Percentiles rank a stretch among this genome's conserved stretches.
Conservation (phyloP, 2,113 vertebrate species). For the Lagenorhynchus albirostris region DNA sequence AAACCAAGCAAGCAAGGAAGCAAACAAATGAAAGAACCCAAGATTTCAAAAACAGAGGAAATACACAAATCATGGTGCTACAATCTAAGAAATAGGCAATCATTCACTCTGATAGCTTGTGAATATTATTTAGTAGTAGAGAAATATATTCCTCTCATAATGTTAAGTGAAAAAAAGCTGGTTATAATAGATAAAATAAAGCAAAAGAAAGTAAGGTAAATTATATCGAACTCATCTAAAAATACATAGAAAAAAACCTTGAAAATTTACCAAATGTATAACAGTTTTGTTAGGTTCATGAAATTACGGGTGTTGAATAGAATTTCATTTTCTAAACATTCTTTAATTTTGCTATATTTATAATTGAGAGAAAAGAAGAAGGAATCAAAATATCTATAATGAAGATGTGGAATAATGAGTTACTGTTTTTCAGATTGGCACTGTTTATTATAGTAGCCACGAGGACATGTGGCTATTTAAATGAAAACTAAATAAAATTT, state of each 20-base stretch:
- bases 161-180: neutral
- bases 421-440: neutral
- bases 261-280: neutral
- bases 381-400: neutral
- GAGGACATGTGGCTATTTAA: neutral
- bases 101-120: neutral
- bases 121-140: neutral
- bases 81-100: neutral
- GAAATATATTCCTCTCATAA: slow-evolving; percentile 1
- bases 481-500: slow-evolving; percentile 29
- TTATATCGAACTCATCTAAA: neutral
- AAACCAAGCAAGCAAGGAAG: neutral
- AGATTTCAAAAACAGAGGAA: slow-evolving; percentile 2
- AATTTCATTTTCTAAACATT: slow-evolving; percentile 21
- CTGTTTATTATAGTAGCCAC: neutral
- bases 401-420: neutral
- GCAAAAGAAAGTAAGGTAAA: neutral
- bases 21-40: neutral
- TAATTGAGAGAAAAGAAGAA: neutral
- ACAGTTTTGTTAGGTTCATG: neutral
- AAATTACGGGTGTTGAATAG: neutral
- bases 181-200: neutral
- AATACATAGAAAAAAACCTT: neutral
- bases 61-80: neutral
- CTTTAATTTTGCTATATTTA: neutral